Evolutionary conservation across 2,113 vertebrate genomes (phyloP).

Genomic region (Prinia subflava): DNA sequence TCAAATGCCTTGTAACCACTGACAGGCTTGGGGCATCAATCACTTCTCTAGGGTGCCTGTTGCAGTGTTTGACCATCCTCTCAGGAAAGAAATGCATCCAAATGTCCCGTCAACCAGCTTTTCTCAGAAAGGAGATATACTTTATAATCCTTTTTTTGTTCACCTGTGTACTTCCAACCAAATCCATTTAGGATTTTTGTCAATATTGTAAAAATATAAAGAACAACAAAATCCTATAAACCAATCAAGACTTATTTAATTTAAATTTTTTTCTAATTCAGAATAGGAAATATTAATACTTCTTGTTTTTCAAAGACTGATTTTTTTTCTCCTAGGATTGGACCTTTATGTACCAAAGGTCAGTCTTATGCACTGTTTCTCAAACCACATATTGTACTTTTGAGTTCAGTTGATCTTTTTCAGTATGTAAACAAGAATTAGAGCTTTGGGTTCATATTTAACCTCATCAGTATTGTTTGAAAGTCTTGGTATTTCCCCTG

Average conservation of each 20-base stretch:
- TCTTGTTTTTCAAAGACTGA: background rate
- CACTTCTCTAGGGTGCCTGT: background rate
- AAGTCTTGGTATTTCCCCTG: background rate
- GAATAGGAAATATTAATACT: constrained; percentile 1
- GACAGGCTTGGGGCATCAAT: background rate
- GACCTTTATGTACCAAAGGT: constrained; percentile 16
- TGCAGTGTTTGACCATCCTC: background rate
- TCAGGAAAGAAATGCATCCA: background rate
- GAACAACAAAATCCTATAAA: background rate
- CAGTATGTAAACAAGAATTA: constrained; percentile 25
- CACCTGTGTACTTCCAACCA: background rate
- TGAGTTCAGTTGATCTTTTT: background rate
- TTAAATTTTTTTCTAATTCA: background rate
- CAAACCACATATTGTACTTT: background rate
- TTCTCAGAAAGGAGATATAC: background rate
- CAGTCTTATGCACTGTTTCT: constrained; percentile 42
- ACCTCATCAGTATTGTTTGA: background rate
- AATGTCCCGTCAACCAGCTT: background rate
- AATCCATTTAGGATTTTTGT: background rate
- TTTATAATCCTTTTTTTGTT: background rate
- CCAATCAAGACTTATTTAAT: background rate
- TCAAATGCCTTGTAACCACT: background rate
- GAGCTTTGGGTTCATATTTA: background rate
- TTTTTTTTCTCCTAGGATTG: constrained; percentile 10
- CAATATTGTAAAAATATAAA: background rate